phyloP scores from a whole-genome alignment of 1,140 invertebrate genomes.

The Euschistus heros region DNA sequence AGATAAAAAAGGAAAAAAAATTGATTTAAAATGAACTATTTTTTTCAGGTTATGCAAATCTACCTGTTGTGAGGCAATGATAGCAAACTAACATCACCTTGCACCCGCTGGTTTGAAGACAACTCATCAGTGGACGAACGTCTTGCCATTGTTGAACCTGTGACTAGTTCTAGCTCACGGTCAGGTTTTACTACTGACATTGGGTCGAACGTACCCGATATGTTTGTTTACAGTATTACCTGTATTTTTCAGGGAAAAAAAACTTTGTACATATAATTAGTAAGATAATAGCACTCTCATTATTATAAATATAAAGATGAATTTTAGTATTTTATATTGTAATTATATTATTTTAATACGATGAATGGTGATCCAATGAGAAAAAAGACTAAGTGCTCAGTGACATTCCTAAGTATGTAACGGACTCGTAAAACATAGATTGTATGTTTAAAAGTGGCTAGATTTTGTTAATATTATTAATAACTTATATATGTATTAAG shows the following conservation, averaged over 20 bases:
- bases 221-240: slow-evolving; percentile 16
- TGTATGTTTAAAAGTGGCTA: no score
- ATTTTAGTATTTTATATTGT: no score
- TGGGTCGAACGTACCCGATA: background rate
- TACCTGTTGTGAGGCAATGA: background rate
- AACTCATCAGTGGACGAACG: background rate
- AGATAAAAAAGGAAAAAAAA: no score
- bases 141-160: background rate
- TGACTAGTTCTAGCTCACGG: background rate
- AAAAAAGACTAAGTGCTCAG: no score
- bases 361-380: no score
- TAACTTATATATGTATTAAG: no score
- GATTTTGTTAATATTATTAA: no score
- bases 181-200: background rate
- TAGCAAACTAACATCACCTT: background rate
- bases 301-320: no score
- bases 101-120: background rate
- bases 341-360: no score
- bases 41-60: background rate
- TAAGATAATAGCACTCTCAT: background rate
- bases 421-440: no score
- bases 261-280: slow-evolving; percentile 6
- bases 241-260: background rate
- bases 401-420: no score
- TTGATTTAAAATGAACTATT: background rate